Conservation (phyloP, 2,888 invertebrate genomes). For the Drosophila imparisetae region DNA sequence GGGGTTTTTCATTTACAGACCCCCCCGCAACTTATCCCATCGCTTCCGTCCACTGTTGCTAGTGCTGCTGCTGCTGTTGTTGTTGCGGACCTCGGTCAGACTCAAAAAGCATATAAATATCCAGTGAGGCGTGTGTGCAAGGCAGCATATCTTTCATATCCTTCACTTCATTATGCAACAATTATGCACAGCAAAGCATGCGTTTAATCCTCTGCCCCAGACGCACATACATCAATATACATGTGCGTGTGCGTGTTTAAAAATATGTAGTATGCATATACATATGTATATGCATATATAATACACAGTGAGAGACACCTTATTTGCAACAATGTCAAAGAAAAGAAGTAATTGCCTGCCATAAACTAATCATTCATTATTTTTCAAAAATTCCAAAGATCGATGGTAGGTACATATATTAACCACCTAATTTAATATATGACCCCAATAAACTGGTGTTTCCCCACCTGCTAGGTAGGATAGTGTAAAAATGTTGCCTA, state of each 20-base stretch:
- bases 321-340: no score
- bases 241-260: no score
- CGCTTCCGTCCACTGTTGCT: neutral
- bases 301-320: no score
- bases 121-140: slow-evolving; percentile 61
- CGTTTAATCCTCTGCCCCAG: slow-evolving; percentile 77
- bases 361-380: no score
- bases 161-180: slow-evolving; percentile 80
- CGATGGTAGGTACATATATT: no score
- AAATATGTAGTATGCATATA: no score
- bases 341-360: no score
- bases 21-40: neutral
- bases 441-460: no score
- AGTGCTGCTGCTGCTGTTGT: neutral
- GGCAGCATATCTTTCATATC: slow-evolving; percentile 76
- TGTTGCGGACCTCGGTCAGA: slow-evolving; percentile 43
- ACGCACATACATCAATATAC: slow-evolving; percentile 33
- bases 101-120: slow-evolving; percentile 72
- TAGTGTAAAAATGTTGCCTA: no score
- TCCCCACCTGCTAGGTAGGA: no score
- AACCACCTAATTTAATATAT: no score
- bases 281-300: neutral
- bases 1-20: slow-evolving; percentile 60
- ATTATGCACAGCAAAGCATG: slow-evolving; percentile 79
- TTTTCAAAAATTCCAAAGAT: no score